phyloP scores from a whole-genome alignment of 2,888 invertebrate genomes.

The Hedychridium roseum region DNA sequence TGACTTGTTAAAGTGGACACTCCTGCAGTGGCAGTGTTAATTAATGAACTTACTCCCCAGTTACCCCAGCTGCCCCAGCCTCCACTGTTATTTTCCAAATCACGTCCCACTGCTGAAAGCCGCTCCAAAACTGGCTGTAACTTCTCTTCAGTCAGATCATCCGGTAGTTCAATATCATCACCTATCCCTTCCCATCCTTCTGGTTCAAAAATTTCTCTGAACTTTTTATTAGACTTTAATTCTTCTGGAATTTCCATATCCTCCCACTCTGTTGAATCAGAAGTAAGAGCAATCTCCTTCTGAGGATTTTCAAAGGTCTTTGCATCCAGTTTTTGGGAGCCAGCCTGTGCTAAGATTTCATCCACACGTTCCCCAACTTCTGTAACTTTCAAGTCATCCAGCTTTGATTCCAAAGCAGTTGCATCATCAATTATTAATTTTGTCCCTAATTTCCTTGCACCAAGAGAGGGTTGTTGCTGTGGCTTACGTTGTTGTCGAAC shows the following conservation, averaged over 20 bases:
- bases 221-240: constrained; percentile 54
- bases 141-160: constrained; percentile 54
- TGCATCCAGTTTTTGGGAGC: too few species aligned
- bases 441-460: constrained; percentile 42
- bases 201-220: constrained; percentile 54
- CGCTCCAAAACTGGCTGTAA: constrained; percentile 52
- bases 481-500: constrained; percentile 17
- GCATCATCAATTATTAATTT: constrained; percentile 17
- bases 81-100: constrained; percentile 32
- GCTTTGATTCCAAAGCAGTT: too few species aligned
- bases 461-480: constrained; percentile 29
- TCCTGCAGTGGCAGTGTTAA: constrained; percentile 79
- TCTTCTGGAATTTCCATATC: constrained; percentile 51
- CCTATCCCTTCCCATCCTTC: constrained; percentile 63
- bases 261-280: constrained; percentile 14
- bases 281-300: constrained; percentile 20
- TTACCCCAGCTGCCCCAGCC: constrained; percentile 73
- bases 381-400: too few species aligned
- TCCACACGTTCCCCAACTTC: too few species aligned
- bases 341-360: too few species aligned
- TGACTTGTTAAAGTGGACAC: constrained; percentile 81
- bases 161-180: constrained; percentile 49
- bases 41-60: constrained; percentile 79
- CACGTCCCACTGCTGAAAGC: constrained; percentile 46
- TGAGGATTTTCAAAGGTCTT: too few species aligned